phyloP scores from a whole-genome alignment of 1,140 invertebrate species.

The Drosophila kohkoa region DNA sequence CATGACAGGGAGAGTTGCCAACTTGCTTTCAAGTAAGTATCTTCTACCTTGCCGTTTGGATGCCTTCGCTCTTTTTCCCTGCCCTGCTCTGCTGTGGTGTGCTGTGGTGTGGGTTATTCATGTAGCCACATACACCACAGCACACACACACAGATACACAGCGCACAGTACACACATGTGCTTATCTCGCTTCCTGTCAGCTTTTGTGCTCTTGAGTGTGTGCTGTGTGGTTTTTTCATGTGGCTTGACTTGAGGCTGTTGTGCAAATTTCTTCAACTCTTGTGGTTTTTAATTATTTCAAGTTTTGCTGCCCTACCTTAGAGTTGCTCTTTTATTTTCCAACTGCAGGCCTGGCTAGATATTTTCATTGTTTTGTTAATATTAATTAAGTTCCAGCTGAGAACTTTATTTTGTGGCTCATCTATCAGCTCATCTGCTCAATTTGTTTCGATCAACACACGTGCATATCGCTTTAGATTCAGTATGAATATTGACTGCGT shows the following conservation, averaged over 20 bases:
- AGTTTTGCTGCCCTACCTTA: slow-evolving; percentile 34
- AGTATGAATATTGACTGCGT: neutral
- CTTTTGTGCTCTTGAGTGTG: slow-evolving; percentile 45
- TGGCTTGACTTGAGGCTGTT: slow-evolving; percentile 42
- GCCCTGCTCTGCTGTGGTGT: neutral
- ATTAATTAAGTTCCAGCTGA: slow-evolving; percentile 54
- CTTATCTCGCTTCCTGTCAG: slow-evolving; percentile 57
- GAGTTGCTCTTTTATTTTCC: neutral
- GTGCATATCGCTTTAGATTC: neutral
- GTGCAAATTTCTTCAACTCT: slow-evolving; percentile 53
- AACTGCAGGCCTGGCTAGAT: slow-evolving; percentile 31
- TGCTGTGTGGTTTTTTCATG: slow-evolving; percentile 40
- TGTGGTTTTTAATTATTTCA: slow-evolving; percentile 80
- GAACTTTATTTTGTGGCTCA: neutral
- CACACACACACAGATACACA: no score
- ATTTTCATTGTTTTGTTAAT: slow-evolving; percentile 5
- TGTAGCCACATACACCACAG: slow-evolving; percentile 11
- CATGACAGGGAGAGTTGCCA: slow-evolving; percentile 41
- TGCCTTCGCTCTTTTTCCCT: neutral
- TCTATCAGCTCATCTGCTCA: neutral
- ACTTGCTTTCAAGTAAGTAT: slow-evolving; percentile 23
- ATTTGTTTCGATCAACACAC: slow-evolving; percentile 7
- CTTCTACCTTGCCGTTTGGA: slow-evolving; percentile 13
- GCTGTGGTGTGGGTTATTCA: slow-evolving; percentile 20
- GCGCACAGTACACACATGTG: slow-evolving; percentile 19